Evolutionary conservation across 1,140 invertebrate species (phyloP).

Genomic region (Asobara japonica): DNA sequence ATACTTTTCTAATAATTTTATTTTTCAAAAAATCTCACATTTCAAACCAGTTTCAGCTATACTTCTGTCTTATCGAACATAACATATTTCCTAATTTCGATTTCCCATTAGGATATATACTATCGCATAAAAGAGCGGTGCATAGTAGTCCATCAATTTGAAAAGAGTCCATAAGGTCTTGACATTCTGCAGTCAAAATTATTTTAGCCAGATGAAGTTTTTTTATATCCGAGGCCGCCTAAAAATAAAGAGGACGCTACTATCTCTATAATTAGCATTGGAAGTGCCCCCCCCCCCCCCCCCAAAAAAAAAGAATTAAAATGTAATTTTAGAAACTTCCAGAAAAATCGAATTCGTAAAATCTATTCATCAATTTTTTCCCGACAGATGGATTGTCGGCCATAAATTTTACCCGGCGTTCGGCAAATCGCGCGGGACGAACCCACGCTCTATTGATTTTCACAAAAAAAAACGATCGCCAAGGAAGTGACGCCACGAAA

Average conservation of each 20-base stretch:
- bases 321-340: not conserved
- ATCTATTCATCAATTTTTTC: not conserved
- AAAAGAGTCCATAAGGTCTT: no score
- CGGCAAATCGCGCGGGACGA: slow-evolving; percentile 32
- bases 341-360: not conserved
- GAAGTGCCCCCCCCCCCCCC: not conserved
- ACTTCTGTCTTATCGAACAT: no score
- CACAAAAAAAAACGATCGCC: not conserved
- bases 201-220: not conserved
- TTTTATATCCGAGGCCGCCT: not conserved
- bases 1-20: no score
- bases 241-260: not conserved
- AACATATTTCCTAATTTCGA: no score
- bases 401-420: not conserved
- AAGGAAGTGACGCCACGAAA: slow-evolving; percentile 39
- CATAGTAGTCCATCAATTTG: no score
- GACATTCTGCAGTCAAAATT: not conserved
- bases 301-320: not conserved
- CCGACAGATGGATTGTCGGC: no score
- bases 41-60: no score
- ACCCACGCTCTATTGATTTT: slow-evolving; percentile 41
- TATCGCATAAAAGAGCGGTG: no score
- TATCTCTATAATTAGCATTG: not conserved
- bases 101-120: no score
- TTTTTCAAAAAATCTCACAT: no score